phyloP scores from a whole-genome alignment of 2,888 invertebrate species.

The Tetragonisca angustula region DNA sequence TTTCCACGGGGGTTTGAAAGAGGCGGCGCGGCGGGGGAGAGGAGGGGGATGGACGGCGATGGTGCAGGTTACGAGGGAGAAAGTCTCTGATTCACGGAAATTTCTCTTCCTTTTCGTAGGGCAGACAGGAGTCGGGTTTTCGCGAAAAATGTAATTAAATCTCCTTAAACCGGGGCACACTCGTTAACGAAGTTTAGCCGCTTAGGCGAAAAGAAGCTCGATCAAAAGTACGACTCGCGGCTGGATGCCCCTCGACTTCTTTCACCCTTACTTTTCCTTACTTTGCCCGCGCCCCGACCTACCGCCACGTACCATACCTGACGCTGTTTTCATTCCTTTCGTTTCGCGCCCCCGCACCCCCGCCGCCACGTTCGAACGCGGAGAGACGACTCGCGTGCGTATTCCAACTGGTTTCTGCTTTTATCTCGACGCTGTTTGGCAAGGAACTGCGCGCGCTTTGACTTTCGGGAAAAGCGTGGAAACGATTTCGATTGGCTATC shows the following conservation, averaged over 20 bases:
- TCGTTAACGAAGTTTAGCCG: slow-evolving; percentile 79
- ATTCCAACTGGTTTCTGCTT: no score
- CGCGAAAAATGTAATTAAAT: slow-evolving; percentile 80
- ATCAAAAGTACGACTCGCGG: slow-evolving; percentile 74
- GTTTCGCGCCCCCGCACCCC: slow-evolving; percentile 4
- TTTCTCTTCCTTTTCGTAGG: slow-evolving; percentile 63
- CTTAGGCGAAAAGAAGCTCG: slow-evolving; percentile 70
- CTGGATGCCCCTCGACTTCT: slow-evolving; percentile 37
- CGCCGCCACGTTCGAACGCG: neutral
- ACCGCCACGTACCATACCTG: neutral
- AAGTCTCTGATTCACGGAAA: slow-evolving; percentile 66
- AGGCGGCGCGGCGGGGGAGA: slow-evolving; percentile 21
- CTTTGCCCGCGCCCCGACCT: neutral
- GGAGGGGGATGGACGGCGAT: neutral
- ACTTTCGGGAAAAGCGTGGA: no score
- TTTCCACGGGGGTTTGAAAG: slow-evolving; percentile 64
- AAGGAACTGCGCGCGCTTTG: no score
- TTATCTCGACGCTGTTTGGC: no score
- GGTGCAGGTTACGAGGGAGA: slow-evolving; percentile 34
- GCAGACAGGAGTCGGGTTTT: slow-evolving; percentile 57
- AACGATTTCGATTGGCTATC: no score
- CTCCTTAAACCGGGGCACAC: slow-evolving; percentile 76
- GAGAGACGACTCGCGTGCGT: neutral
- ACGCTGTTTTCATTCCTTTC: slow-evolving; percentile 20
- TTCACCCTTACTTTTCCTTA: neutral